These are phyloP conservation scores for Xiphydria camelus DNA, from an alignment of 2,888 invertebrate genomes.

Conservation along the genomic window DNA sequence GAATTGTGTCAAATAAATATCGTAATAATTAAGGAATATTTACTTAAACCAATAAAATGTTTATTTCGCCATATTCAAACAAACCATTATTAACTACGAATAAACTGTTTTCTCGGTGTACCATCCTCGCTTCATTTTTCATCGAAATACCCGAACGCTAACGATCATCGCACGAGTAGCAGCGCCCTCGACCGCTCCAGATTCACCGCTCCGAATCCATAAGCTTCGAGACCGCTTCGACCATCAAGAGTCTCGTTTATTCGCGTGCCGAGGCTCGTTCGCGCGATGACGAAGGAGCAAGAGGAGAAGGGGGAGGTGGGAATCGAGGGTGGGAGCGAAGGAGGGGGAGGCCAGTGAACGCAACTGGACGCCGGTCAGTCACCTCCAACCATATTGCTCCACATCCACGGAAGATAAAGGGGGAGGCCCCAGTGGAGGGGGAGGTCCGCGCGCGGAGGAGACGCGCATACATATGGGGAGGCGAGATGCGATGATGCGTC, in stretches of 20 bases:
- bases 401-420: conserved; percentile 50
- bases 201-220: conserved; percentile 42
- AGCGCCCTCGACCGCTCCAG: conserved; percentile 26
- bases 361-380: conserved; percentile 57
- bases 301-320: conserved; percentile 12
- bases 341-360: conserved; percentile 54
- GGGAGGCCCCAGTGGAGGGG: conserved; percentile 25
- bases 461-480: not conserved
- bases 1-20: no score
- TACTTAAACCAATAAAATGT: no score
- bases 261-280: conserved; percentile 25
- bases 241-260: conserved; percentile 23
- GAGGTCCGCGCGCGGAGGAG: conserved; percentile 2
- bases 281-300: not conserved
- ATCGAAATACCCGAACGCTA: no score
- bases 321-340: conserved; percentile 26
- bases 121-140: no score
- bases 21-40: no score
- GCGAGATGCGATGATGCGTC: conserved; percentile 2
- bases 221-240: conserved; percentile 39
- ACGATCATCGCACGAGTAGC: no score
- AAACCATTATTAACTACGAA: no score
- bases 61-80: no score
- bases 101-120: no score
- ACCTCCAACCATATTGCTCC: conserved; percentile 56